A percentile compares a stretch with the other conserved stretches of the same genome.
Evolutionary conservation across 2,113 vertebrate genomes (phyloP).

Genomic region (Dipodomys ordii): DNA sequence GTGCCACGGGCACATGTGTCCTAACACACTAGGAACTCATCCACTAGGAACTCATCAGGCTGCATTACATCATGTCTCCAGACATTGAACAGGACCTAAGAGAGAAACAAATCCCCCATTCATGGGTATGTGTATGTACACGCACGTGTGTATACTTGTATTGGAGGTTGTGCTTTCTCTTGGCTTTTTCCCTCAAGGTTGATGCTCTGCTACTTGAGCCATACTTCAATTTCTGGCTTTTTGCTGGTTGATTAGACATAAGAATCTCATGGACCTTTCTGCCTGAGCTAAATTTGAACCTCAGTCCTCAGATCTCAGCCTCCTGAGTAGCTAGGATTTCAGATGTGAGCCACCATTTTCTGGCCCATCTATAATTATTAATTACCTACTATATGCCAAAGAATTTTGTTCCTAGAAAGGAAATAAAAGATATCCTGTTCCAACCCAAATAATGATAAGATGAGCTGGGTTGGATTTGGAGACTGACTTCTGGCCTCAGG

Average conservation of each 20-base stretch:
- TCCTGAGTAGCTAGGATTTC: too few species aligned
- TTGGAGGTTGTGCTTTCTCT: too few species aligned
- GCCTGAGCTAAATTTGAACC: too few species aligned
- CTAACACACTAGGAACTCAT: not conserved
- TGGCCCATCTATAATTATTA: too few species aligned
- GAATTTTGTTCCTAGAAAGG: not conserved
- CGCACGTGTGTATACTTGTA: too few species aligned
- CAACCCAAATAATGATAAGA: accelerated
- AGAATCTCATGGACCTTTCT: too few species aligned
- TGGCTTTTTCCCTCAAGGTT: too few species aligned
- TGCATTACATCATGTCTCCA: not conserved
- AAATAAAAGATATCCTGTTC: not conserved
- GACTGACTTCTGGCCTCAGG: not conserved
- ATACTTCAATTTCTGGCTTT: too few species aligned
- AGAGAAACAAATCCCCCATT: not conserved
- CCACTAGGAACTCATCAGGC: not conserved
- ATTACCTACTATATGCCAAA: not conserved
- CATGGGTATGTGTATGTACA: not conserved
- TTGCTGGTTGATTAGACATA: too few species aligned
- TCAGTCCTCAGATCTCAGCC: too few species aligned
- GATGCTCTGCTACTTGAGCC: too few species aligned
- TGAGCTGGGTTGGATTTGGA: not conserved
- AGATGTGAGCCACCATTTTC: too few species aligned
- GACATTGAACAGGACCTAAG: not conserved
- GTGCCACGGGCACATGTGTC: accelerated